phyloP scores from a whole-genome alignment of 2,888 invertebrate species.

The Amiota communis region DNA sequence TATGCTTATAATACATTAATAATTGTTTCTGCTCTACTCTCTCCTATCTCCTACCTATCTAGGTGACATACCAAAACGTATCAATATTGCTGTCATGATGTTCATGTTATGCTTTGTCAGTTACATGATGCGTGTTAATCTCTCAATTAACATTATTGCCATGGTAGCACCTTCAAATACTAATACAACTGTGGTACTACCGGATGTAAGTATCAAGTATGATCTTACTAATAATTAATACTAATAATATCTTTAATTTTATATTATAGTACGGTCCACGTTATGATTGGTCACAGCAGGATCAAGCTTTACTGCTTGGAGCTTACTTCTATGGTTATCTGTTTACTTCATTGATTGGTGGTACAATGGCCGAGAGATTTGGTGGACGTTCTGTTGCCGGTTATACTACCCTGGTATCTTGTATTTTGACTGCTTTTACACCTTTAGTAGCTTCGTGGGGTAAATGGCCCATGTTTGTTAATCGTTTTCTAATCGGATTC shows the following conservation, averaged over 20 bases:
- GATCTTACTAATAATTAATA: neutral
- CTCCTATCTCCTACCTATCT: conserved; percentile 36
- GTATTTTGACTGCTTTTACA: conserved; percentile 76
- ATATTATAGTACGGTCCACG: conserved; percentile 73
- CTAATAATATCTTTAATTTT: conserved; percentile 19
- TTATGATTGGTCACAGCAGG: conserved; percentile 77
- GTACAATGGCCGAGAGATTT: conserved; percentile 79
- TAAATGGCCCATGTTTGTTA: conserved; percentile 76
- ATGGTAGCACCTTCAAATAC: conserved; percentile 77
- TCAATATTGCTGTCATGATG: conserved; percentile 79
- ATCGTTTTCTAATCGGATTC: conserved; percentile 78
- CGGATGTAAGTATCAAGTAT: conserved; percentile 63
- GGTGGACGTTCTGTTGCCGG: conserved; percentile 79
- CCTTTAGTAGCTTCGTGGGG: conserved; percentile 77
- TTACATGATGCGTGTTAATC: conserved; percentile 84
- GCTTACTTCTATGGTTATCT: conserved; percentile 83
- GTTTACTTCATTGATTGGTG: conserved; percentile 78
- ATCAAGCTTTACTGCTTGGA: conserved; percentile 79
- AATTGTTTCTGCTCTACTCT: neutral
- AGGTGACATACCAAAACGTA: conserved; percentile 75
- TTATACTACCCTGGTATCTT: conserved; percentile 73
- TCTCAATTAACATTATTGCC: conserved; percentile 83
- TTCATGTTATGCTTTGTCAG: conserved; percentile 82
- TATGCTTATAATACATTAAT: neutral
- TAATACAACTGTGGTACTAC: conserved; percentile 63